Percentiles rank a stretch among this genome's conserved stretches.
Evolutionary conservation across 64 coral and sea anemone species (phyloP).

Genomic region (Pocillopora verrucosa): DNA sequence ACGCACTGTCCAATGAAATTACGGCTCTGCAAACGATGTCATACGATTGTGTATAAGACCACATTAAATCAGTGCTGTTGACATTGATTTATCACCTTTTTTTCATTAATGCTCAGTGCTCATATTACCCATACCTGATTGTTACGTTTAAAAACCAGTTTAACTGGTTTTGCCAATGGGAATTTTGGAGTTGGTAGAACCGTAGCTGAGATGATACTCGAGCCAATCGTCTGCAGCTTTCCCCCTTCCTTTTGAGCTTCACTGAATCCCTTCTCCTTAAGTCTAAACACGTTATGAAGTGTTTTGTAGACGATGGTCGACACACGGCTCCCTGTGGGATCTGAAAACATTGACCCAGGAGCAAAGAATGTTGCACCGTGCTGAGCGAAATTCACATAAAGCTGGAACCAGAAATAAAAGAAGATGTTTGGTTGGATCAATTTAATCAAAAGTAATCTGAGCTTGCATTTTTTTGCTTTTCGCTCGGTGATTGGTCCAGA

Average conservation of each 20-base stretch:
- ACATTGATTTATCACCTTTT: background rate
- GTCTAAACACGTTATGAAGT: constrained; percentile 1
- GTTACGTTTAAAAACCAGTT: constrained; percentile 9
- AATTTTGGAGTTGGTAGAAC: background rate
- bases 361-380: background rate
- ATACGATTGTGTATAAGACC: no score
- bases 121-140: background rate
- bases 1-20: constrained; percentile 33
- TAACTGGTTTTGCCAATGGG: background rate
- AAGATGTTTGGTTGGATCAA: background rate
- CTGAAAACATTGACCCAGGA: background rate
- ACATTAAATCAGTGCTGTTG: background rate
- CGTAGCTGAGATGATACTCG: constrained; percentile 23
- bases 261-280: background rate
- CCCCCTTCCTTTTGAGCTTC: background rate
- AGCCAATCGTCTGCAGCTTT: background rate
- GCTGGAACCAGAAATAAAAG: constrained; percentile 1
- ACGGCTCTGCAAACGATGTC: background rate
- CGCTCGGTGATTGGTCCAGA: no score
- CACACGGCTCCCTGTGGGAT: background rate
- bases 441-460: no score
- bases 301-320: constrained; percentile 37
- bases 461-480: no score
- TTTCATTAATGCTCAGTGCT: background rate
- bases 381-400: background rate